Evolutionary conservation across 2,888 invertebrate species (phyloP).

Genomic region (Phragmatobia fuliginosa): DNA sequence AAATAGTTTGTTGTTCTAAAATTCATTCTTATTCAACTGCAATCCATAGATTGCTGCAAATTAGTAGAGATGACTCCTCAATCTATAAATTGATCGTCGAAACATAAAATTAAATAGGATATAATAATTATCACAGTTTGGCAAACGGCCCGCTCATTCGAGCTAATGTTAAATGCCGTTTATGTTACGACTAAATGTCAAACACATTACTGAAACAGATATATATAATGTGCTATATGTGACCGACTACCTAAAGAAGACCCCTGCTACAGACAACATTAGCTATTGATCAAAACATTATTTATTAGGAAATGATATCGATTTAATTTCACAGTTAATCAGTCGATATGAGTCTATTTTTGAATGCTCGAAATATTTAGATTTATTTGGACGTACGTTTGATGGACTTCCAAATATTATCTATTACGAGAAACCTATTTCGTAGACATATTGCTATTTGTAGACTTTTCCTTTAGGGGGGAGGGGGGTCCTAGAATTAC

Average conservation of each 20-base stretch:
- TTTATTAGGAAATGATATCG: background rate
- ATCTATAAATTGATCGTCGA: background rate
- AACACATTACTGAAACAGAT: slow-evolving; percentile 16
- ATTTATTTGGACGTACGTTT: background rate
- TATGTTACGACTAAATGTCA: slow-evolving; percentile 34
- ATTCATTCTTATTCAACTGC: background rate
- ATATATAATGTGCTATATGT: slow-evolving; percentile 12
- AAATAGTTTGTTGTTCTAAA: background rate
- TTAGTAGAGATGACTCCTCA: background rate
- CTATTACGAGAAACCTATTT: background rate
- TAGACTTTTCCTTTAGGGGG: background rate
- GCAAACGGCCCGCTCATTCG: slow-evolving; percentile 24
- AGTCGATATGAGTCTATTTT: background rate
- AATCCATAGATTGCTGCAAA: background rate
- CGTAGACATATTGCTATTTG: background rate
- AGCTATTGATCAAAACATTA: background rate
- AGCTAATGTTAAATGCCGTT: slow-evolving; percentile 24
- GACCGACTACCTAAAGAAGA: background rate
- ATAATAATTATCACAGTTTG: slow-evolving; percentile 37
- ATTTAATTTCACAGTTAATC: slow-evolving; percentile 9
- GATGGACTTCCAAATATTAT: too few species aligned
- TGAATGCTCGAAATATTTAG: background rate
- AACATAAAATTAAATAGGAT: slow-evolving; percentile 28
- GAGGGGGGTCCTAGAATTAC: too few species aligned
- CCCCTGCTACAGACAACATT: background rate